phyloP scores from a whole-genome alignment of 2,888 invertebrate species.

The Zygogramma bicolorata region DNA sequence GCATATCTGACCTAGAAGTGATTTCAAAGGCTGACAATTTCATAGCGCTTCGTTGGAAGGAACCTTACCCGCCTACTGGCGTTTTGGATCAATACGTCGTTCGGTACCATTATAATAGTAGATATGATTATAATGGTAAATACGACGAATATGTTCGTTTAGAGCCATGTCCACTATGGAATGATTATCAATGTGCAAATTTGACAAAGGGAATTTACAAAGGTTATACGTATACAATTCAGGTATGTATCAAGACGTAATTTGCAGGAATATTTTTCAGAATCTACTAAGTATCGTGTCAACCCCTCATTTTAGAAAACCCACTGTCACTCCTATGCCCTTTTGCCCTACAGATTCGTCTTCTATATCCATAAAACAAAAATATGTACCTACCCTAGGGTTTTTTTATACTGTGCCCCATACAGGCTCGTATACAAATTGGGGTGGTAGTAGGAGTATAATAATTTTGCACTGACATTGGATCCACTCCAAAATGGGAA shows the following conservation, averaged over 20 bases:
- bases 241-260: slow-evolving; percentile 27
- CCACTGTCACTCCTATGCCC: no score
- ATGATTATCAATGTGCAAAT: slow-evolving; percentile 44
- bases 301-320: no score
- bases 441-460: no score
- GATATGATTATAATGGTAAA: neutral
- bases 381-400: no score
- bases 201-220: neutral
- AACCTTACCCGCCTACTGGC: slow-evolving; percentile 57
- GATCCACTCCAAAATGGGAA: no score
- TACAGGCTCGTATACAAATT: no score
- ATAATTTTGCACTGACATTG: no score
- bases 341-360: no score
- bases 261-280: no score
- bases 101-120: neutral
- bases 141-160: neutral
- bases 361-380: no score
- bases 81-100: slow-evolving; percentile 45
- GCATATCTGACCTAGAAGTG: slow-evolving; percentile 30
- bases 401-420: no score
- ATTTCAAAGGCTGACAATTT: slow-evolving; percentile 42
- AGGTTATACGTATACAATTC: neutral
- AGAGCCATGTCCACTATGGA: slow-evolving; percentile 43
- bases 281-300: no score
- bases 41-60: slow-evolving; percentile 51